phyloP scores from a whole-genome alignment of 1,140 invertebrate genomes.

The Drepana arcuata region DNA sequence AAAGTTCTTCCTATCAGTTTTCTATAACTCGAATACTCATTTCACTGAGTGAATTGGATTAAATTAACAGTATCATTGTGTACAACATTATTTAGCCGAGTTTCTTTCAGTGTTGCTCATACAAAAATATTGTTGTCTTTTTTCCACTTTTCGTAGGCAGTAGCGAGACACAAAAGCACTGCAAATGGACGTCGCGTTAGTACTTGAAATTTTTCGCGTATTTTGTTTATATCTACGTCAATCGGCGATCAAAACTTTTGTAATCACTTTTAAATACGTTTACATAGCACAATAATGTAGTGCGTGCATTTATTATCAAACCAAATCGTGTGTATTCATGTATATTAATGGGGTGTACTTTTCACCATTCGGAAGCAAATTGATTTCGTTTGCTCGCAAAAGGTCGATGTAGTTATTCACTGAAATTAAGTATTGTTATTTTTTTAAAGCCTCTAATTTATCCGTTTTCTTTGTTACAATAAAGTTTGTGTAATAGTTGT shows the following conservation, averaged over 20 bases:
- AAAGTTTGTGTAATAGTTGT: slow-evolving; percentile 31
- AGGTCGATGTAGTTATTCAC: slow-evolving; percentile 14
- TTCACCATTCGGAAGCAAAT: slow-evolving; percentile 34
- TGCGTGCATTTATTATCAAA: slow-evolving; percentile 40
- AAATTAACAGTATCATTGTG: too few species aligned
- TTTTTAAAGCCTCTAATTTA: slow-evolving; percentile 34
- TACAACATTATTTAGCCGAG: slow-evolving; percentile 9
- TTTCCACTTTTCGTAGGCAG: slow-evolving; percentile 54
- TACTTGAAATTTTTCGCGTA: slow-evolving; percentile 41
- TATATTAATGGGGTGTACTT: slow-evolving; percentile 32
- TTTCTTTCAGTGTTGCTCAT: slow-evolving; percentile 42
- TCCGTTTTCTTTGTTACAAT: slow-evolving; percentile 37
- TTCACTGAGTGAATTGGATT: too few species aligned
- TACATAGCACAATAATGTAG: slow-evolving; percentile 44
- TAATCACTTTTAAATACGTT: slow-evolving; percentile 59
- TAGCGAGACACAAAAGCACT: slow-evolving; percentile 43
- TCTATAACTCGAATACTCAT: too few species aligned
- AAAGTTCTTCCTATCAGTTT: too few species aligned
- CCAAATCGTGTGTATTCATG: slow-evolving; percentile 32
- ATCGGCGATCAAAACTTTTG: slow-evolving; percentile 63
- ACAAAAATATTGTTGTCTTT: slow-evolving; percentile 58
- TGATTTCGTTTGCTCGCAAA: slow-evolving; percentile 28
- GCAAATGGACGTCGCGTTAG: slow-evolving; percentile 60
- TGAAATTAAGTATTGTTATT: slow-evolving; percentile 27
- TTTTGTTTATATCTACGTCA: slow-evolving; percentile 67